phyloP scores from a whole-genome alignment of 2,888 invertebrate species.

The Netelia melanura region DNA sequence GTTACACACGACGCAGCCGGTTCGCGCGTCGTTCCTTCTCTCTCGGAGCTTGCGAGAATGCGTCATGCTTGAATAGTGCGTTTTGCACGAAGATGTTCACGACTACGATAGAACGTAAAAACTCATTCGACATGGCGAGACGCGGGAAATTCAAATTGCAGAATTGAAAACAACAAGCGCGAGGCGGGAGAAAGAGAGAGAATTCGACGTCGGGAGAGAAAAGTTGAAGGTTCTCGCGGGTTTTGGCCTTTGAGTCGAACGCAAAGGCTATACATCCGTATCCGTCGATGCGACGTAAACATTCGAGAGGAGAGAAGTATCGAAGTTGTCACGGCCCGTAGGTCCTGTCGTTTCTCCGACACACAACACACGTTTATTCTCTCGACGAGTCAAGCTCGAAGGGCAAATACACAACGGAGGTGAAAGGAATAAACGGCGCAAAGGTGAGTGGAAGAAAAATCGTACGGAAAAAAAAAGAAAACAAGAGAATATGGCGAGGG shows the following conservation, averaged over 20 bases:
- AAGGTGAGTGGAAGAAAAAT: constrained; percentile 30
- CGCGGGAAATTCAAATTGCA: background rate
- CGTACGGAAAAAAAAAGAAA: background rate
- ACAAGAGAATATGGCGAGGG: background rate
- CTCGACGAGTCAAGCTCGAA: constrained; percentile 25
- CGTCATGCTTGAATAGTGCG: no score
- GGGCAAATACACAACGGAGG: constrained; percentile 29
- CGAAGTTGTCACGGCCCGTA: constrained; percentile 20
- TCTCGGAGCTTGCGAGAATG: no score
- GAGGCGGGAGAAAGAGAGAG: background rate
- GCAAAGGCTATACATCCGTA: background rate
- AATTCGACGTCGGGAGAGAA: background rate
- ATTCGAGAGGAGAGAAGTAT: constrained; percentile 16
- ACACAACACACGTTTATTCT: background rate
- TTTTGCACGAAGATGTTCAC: no score
- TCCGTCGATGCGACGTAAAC: background rate
- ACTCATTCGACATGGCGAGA: background rate
- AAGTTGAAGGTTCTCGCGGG: background rate
- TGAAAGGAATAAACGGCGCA: constrained; percentile 16
- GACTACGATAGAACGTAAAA: no score
- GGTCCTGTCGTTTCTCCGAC: constrained; percentile 24
- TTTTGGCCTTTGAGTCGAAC: background rate
- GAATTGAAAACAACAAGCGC: no score
- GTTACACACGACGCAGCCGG: background rate
- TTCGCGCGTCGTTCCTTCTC: no score